Percentiles rank a stretch among this genome's conserved stretches.
Conservation (phyloP, 2,113 vertebrate species). For the Piaya cayana region DNA sequence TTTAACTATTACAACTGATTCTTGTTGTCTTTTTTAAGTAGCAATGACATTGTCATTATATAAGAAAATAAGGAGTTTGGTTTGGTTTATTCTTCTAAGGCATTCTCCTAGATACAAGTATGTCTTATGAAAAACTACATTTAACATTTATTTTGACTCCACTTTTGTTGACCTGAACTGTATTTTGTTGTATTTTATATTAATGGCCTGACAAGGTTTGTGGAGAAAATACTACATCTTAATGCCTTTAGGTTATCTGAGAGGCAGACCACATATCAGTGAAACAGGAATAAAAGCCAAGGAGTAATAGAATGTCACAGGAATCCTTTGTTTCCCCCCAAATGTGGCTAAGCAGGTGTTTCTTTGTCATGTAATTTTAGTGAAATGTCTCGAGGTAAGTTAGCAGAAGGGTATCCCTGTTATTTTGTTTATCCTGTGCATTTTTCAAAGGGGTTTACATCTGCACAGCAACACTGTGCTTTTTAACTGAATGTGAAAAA, state of each 20-base stretch:
- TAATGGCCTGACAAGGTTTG: constrained; percentile 7
- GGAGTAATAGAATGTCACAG: not conserved
- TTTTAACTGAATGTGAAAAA: constrained; percentile 35
- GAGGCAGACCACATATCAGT: not conserved
- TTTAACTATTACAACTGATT: not conserved
- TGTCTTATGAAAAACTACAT: not conserved
- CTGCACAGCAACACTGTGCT: not conserved
- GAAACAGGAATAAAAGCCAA: constrained; percentile 17
- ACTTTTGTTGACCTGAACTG: not conserved
- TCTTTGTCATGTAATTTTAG: constrained; percentile 36
- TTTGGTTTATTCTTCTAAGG: not conserved
- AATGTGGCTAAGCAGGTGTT: constrained; percentile 11
- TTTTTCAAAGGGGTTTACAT: constrained; percentile 21
- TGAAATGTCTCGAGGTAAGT: constrained; percentile 28
- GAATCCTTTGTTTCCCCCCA: constrained; percentile 10
- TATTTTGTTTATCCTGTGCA: constrained; percentile 47
- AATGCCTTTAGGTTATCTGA: constrained; percentile 9
- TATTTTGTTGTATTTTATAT: not conserved
- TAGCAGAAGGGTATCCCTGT: not conserved
- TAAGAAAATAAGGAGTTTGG: not conserved
- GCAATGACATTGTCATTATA: constrained; percentile 9
- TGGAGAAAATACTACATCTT: not conserved
- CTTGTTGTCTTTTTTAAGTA: not conserved
- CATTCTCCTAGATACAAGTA: not conserved
- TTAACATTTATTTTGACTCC: not conserved